Base-by-base conservation (phyloP, 2,797 vertebrate genomes). In the Champsocephalus gunnari region DNA sequence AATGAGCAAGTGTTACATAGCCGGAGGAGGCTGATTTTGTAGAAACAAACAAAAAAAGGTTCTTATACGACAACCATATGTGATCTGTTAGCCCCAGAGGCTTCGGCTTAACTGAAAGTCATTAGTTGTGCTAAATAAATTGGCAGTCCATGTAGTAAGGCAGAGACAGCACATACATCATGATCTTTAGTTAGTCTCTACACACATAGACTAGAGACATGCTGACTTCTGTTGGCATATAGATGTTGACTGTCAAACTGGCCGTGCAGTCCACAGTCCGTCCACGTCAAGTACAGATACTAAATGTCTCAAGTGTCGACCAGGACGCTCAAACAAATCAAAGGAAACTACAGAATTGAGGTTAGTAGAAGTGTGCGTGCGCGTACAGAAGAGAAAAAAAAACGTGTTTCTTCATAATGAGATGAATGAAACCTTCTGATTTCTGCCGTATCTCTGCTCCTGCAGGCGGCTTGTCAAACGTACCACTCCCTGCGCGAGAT, bases 401-500 rank as follows among this genome's bases (percentile, higher is more conserved):
- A 41, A 55, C 16, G 55, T 54, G 44, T 79, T 75, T 59, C 21
- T 66, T 74, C 50, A 57, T 16, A 73, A 78, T 76, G 67, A 13
- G 21, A 75, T 53, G 57, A 77, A 84, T 43, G 73, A 84, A 85
- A 81, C 68, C 50, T 64, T 80, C 44, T 16, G 61, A 63, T 68
- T 75, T 57, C 67, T 19, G 19, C 70, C 38, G 21, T 12, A 45
- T 58, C 55, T 76, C 69, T 64, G 60, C 82, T 75, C 64, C 73
- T 55, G 71, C 73, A 81, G 76, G 68, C 47, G 62, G 77, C 68
- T 74, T 47, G 81, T 92, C 89, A 95, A 91, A 99, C 98, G 88
- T 99, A 99, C 98, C 97, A 99, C 94, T 99, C 98, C 93, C 97
- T 96, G 84, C 98, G 96, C 59, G 98, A 99, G 94, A 99, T 99